These are phyloP conservation scores for Eledona agricola DNA, from an alignment of 2,888 invertebrate species.

Conservation along the genomic window DNA sequence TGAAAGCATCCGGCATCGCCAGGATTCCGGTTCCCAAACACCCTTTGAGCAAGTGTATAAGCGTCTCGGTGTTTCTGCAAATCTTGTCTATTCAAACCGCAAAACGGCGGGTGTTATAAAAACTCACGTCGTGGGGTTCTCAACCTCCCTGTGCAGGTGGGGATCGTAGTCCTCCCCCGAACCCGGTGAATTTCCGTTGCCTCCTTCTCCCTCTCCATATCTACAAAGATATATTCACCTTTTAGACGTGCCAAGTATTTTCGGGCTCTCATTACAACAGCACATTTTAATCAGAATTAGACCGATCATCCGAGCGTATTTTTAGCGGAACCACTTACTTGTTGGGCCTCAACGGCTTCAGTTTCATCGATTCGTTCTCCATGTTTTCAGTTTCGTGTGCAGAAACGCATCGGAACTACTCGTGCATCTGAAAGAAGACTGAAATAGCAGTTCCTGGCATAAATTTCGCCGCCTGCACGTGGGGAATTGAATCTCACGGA, in stretches of 20 bases:
- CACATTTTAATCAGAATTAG: constrained; percentile 7
- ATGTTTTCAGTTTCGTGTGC: constrained; percentile 20
- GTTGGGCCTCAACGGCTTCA: constrained; percentile 41
- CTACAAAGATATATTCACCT: constrained; percentile 24
- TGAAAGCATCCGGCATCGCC: constrained; percentile 94
- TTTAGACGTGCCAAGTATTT: constrained; percentile 25
- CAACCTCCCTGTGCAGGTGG: constrained; percentile 71
- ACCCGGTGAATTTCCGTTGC: constrained; percentile 31
- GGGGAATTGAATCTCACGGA: no score
- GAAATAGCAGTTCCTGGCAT: no score
- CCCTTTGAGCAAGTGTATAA: constrained; percentile 88
- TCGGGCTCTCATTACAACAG: constrained; percentile 2
- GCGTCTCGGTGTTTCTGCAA: constrained; percentile 79
- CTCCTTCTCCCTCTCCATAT: constrained; percentile 32
- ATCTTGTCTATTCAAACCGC: constrained; percentile 1
- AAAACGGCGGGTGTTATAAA: constrained; percentile 50
- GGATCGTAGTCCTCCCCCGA: constrained; percentile 69
- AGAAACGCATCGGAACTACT: no score
- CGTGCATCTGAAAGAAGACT: no score
- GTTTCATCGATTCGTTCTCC: constrained; percentile 43
- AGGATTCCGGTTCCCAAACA: constrained; percentile 93
- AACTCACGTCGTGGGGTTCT: constrained; percentile 80
- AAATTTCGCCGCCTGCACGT: no score
- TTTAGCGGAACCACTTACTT: constrained; percentile 40
- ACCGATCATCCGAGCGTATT: not conserved